Base-by-base conservation (phyloP, 2,888 invertebrate species). In the Sialis fuliginosa region DNA sequence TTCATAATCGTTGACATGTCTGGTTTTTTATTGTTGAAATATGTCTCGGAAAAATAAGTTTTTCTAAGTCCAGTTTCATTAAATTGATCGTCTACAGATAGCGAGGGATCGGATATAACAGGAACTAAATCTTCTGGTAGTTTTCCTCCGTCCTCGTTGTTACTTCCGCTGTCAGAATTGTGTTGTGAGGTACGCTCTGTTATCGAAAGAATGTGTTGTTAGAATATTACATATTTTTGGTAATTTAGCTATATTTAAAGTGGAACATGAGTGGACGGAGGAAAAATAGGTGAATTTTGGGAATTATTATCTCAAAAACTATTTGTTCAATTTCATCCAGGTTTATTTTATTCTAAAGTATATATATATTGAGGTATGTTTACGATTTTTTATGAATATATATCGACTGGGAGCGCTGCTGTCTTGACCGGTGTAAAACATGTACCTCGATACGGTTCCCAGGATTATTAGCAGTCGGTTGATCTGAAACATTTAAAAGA, bases 1-100 rank as follows among this genome's bases (percentile, higher is more conserved):
- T 48, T 47, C 34, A 47, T 49, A 34, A 48, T 40, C 30, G 45
- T 42, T 44, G 49, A 39, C 64, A 50, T 67, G 33, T 62, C 56
- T 56, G 62, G 60, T 45, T 65, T 60, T 54, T 72, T 69, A 55
- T 75, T 71, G 48, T 70, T 65, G 64, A 74, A 72, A 60, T 79
- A 69, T 54, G 75, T 70, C 60, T 75, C 71, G 10, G 74, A 71
- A 65, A 76, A 75, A 60, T 79, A 77, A 1, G 81, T 82, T 63
- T 79, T 81, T 13, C 81, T 72, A 3, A 83, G 66, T 5, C 83
- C 82, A 2, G 80, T 77, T 56, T 74, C 75, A 54, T 77, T 74
- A 56, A 81, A 75, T 46, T 79, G 77, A 62, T 77, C 74, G 52
- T 75, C 74, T 49, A 72, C 72, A 40, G 67, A 68, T 50, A 70